Evolutionary conservation across 2,113 vertebrate species (phyloP), one percentile per base, ranked within the genome.

Genomic region (Cyanoramphus novaezelandiae): DNA sequence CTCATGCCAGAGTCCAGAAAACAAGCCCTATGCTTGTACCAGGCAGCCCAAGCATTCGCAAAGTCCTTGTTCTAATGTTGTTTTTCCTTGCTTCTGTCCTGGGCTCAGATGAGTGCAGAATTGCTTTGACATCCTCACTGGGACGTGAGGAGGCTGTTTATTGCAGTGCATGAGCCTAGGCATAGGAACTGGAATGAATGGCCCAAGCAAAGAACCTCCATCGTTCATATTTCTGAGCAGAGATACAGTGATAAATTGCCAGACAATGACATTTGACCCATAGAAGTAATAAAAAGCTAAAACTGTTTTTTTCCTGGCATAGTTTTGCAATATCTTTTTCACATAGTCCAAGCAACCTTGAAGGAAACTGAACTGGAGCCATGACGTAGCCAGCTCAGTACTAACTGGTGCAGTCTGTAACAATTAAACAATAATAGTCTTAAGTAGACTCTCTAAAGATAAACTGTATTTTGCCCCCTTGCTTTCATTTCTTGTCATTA

Each of bases 61-160:
- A 60, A 88, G 37, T 70, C 94, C 90, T 94, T 96, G 93, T 21
- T 86, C 31, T 47, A 93, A 77, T 82, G 23, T 39, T 82, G 85
- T 19, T 85, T 77, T 85, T 74, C 33, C 60, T 88, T 63, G 53
- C 21, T 57, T 23, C 65, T 78, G 1, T 82, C 81, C 84, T 37
- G 84, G 28, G 65, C 65, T 83, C 39, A 11, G 80, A 31, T 69
- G 8, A 5, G 9, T 5, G 85, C 20, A 86, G 88, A 94, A 78
- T 81, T 79, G 76, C 65, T 94, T n/a, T 93, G 95, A 83, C 72
- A 55, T 8, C 28, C 10, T 70, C 82, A 25, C 86, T 28, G 55
- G 76, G 85, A 64, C 83, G 67, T 29, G 13, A 78, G 55, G 64
- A 92, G 50, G 55, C 52, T 71, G 60, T 47, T 93, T 78, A 70